Conservation (phyloP, 2,888 invertebrate species). For the Oegoconia quadripuncta region DNA sequence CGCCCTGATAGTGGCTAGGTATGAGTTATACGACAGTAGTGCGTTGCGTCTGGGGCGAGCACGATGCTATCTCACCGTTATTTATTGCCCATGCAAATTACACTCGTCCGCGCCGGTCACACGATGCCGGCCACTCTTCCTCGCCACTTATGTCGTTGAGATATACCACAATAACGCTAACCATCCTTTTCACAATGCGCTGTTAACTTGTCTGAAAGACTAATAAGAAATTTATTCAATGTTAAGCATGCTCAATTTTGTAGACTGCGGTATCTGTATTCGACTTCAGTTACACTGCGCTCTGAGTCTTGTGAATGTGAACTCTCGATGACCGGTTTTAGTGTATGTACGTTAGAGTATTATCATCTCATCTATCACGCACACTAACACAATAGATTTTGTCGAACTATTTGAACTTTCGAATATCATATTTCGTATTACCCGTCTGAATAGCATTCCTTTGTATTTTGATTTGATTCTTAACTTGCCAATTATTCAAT, state of each 20-base stretch:
- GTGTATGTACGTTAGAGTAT: background rate
- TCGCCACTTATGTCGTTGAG: slow-evolving; percentile 24
- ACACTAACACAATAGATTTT: too few species aligned
- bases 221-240: background rate
- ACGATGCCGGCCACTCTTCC: slow-evolving; percentile 27
- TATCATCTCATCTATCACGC: background rate
- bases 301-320: background rate
- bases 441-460: too few species aligned
- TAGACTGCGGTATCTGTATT: too few species aligned
- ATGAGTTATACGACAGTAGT: slow-evolving; percentile 43
- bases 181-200: slow-evolving; percentile 9
- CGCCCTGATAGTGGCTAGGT: slow-evolving; percentile 57
- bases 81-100: slow-evolving; percentile 68
- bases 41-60: slow-evolving; percentile 42
- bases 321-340: slow-evolving; percentile 1
- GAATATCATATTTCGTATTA: too few species aligned
- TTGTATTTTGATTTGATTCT: too few species aligned
- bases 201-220: background rate
- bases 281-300: background rate
- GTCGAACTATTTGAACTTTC: too few species aligned
- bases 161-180: slow-evolving; percentile 13
- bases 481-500: too few species aligned
- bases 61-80: slow-evolving; percentile 58
- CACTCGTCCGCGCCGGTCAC: slow-evolving; percentile 41
- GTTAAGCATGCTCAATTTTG: background rate